phyloP scores from a whole-genome alignment of 2,888 invertebrate species.

The Hololepta plana region DNA sequence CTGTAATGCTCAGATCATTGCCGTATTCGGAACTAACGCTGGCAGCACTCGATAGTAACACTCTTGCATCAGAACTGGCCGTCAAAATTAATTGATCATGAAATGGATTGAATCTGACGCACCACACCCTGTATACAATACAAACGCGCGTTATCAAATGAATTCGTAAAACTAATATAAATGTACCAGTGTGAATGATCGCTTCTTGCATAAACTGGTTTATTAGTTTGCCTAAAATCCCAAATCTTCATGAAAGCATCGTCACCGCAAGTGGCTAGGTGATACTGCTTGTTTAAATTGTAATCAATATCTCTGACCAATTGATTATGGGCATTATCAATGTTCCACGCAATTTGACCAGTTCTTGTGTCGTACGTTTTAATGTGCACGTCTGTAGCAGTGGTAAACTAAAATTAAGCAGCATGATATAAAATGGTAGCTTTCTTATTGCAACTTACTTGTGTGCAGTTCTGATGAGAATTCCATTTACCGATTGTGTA shows the following conservation, averaged over 20 bases:
- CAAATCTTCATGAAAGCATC: constrained; percentile 91
- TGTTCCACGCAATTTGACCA: constrained; percentile 59
- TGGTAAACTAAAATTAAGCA: constrained; percentile 43
- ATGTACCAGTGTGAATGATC: constrained; percentile 75
- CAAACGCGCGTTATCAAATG: neutral
- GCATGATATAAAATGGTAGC: constrained; percentile 1
- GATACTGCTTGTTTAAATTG: constrained; percentile 95
- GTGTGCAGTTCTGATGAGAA: constrained; percentile 75
- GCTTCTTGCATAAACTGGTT: constrained; percentile 60
- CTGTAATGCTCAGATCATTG: constrained; percentile 30
- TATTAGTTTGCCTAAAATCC: constrained; percentile 73
- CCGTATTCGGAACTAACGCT: constrained; percentile 72
- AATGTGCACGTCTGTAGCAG: constrained; percentile 70
- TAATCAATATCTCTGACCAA: constrained; percentile 84
- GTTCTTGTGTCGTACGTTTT: constrained; percentile 75
- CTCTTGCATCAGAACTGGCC: constrained; percentile 87
- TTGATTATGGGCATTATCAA: constrained; percentile 73
- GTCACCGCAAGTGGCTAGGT: constrained; percentile 85
- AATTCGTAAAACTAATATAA: constrained; percentile 1
- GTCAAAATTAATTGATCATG: constrained; percentile 91
- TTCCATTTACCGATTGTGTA: constrained; percentile 86
- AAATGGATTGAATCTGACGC: constrained; percentile 85
- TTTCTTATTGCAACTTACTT: too few species aligned
- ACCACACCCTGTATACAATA: constrained; percentile 58
- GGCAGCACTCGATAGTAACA: constrained; percentile 71